Percentiles rank a stretch among this genome's conserved stretches.
phyloP scores from a whole-genome alignment of 2,888 invertebrate species.

The Brachypalpus laphriformis region DNA sequence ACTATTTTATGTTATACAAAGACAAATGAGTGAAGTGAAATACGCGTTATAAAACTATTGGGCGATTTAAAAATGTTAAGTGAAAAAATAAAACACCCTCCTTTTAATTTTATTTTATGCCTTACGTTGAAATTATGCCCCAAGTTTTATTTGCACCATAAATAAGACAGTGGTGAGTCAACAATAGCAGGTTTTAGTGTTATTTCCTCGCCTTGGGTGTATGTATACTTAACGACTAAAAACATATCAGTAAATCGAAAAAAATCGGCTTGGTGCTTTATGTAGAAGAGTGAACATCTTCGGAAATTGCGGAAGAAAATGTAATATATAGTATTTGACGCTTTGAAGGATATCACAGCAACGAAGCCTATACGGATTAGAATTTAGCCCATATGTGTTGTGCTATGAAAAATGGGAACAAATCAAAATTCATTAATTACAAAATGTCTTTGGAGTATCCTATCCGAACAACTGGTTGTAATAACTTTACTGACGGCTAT shows the following conservation, averaged over 20 bases:
- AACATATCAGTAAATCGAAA: constrained; percentile 34
- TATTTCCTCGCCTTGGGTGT: neutral
- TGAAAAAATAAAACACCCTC: constrained; percentile 45
- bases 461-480: constrained; percentile 75
- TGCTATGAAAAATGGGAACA: constrained; percentile 76
- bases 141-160: constrained; percentile 33
- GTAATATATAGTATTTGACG: neutral
- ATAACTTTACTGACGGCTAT: constrained; percentile 76
- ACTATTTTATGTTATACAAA: constrained; percentile 5
- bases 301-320: neutral
- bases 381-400: constrained; percentile 74
- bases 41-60: constrained; percentile 1
- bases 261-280: neutral
- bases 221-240: constrained; percentile 1
- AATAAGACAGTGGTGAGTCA: neutral
- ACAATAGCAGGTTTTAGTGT: neutral
- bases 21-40: constrained; percentile 19
- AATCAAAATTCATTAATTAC: constrained; percentile 73
- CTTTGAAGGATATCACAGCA: constrained; percentile 12
- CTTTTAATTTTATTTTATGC: constrained; percentile 73
- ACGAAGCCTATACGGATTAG: constrained; percentile 34
- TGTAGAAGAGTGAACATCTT: neutral
- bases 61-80: constrained; percentile 47
- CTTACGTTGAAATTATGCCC: constrained; percentile 74
- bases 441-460: constrained; percentile 75